phyloP scores from a whole-genome alignment of 2,888 invertebrate species.

The Andrena marginata region DNA sequence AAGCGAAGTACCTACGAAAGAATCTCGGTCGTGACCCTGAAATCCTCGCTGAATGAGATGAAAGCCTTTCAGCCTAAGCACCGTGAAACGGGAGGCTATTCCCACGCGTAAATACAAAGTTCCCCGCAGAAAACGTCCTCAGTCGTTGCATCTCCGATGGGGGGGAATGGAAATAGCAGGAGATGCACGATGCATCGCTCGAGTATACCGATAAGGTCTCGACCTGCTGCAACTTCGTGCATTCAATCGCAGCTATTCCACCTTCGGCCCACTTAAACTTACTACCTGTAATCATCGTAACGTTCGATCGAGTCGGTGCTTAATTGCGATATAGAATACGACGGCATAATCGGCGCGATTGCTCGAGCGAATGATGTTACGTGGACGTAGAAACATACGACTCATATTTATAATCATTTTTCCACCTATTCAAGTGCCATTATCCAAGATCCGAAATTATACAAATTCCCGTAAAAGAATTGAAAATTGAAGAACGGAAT shows the following conservation, averaged over 20 bases:
- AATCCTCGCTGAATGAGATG: background rate
- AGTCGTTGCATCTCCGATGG: conserved; percentile 34
- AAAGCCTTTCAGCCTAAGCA: background rate
- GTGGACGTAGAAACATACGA: conserved; percentile 1
- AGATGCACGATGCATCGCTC: conserved; percentile 59
- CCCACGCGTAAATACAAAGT: conserved; percentile 42
- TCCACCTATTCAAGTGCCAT: too few species aligned
- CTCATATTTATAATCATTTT: too few species aligned
- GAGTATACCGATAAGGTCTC: conserved; percentile 73
- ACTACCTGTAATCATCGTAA: conserved; percentile 65
- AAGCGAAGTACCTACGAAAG: background rate
- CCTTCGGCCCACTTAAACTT: conserved; percentile 63
- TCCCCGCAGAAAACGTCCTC: conserved; percentile 41
- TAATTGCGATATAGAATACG: conserved; percentile 33
- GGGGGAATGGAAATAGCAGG: conserved; percentile 59
- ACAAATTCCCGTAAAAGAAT: too few species aligned
- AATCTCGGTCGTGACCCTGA: conserved; percentile 8
- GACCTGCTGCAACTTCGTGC: conserved; percentile 75
- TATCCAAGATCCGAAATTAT: too few species aligned
- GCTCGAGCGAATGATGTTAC: conserved; percentile 8
- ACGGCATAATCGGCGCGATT: conserved; percentile 24
- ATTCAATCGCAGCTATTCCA: conserved; percentile 72
- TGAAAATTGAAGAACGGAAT: too few species aligned
- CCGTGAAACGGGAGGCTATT: conserved; percentile 20
- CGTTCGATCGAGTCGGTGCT: conserved; percentile 38